These are phyloP conservation scores for Netelia virgata DNA, from an alignment of 2,888 invertebrate genomes.

Conservation along the genomic window DNA sequence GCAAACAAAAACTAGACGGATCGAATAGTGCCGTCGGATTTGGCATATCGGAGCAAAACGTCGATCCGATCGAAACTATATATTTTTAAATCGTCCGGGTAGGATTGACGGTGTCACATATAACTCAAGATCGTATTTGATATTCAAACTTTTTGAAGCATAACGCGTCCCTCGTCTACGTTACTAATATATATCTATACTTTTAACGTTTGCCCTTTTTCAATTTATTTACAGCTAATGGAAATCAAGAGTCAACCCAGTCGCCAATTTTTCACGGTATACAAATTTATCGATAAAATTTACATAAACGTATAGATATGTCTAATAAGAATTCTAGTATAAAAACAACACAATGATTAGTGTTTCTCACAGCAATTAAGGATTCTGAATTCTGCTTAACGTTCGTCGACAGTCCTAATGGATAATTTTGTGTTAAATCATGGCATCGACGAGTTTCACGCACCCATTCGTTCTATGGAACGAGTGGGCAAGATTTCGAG, in stretches of 20 bases:
- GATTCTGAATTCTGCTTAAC: neutral
- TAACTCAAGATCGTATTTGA: neutral
- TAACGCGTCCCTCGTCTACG: neutral
- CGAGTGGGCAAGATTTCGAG: neutral
- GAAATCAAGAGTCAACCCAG: too few relatives aligned
- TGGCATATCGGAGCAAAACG: neutral
- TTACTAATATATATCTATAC: neutral
- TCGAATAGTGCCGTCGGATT: neutral
- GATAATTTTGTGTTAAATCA: neutral
- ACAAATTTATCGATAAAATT: too few relatives aligned
- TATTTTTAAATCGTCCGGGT: neutral
- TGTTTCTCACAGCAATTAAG: neutral
- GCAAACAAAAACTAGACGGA: conserved; percentile 1
- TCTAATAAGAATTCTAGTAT: too few relatives aligned
- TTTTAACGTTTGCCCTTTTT: neutral
- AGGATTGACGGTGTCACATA: neutral
- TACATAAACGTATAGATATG: too few relatives aligned
- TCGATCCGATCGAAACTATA: neutral
- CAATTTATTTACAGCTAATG: too few relatives aligned
- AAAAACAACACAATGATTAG: too few relatives aligned
- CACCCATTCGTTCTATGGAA: neutral
- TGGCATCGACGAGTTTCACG: neutral
- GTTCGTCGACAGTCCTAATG: neutral
- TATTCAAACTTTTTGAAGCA: neutral
- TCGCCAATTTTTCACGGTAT: too few relatives aligned